A percentile compares a stretch with the other conserved stretches of the same genome.
Conservation (phyloP, 2,888 invertebrate species). For the Agrochola lychnidis region DNA sequence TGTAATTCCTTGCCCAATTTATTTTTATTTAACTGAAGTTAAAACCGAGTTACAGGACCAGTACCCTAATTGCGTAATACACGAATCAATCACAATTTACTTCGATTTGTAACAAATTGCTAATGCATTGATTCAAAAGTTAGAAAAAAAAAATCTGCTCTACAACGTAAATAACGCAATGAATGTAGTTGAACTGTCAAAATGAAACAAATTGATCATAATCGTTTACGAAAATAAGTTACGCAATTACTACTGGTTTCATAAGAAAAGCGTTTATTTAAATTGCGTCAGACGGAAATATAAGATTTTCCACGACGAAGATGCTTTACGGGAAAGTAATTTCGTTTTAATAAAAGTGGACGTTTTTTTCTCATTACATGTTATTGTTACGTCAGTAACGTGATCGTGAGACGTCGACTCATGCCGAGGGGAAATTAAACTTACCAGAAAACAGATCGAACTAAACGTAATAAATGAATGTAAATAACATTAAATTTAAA, state of each 20-base stretch:
- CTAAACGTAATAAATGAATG: constrained; percentile 21
- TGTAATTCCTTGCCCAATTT: constrained; percentile 65
- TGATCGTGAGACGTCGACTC: constrained; percentile 29
- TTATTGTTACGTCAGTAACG: constrained; percentile 42
- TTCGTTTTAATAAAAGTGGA: constrained; percentile 59
- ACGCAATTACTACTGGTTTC: constrained; percentile 36
- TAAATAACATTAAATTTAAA: not conserved
- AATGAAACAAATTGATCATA: too few species aligned
- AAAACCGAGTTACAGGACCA: constrained; percentile 56
- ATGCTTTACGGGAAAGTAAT: constrained; percentile 65
- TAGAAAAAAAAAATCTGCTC: too few species aligned
- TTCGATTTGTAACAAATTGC: too few species aligned
- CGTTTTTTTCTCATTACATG: constrained; percentile 41
- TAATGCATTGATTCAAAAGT: too few species aligned
- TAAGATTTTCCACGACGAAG: constrained; percentile 61
- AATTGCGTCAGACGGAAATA: constrained; percentile 66
- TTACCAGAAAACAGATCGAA: constrained; percentile 3
- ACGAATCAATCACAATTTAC: too few species aligned
- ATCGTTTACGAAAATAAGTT: too few species aligned
- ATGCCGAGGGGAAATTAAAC: constrained; percentile 34
- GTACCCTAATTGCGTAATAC: too few species aligned
- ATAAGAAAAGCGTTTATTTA: constrained; percentile 69
- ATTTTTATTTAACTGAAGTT: constrained; percentile 69
- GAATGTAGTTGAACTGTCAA: too few species aligned
- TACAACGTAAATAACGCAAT: too few species aligned